These are phyloP conservation scores for Ophioderma brevispina DNA, from an alignment of 35 echinoderm and acorn worm genomes.

Conservation along the genomic window DNA sequence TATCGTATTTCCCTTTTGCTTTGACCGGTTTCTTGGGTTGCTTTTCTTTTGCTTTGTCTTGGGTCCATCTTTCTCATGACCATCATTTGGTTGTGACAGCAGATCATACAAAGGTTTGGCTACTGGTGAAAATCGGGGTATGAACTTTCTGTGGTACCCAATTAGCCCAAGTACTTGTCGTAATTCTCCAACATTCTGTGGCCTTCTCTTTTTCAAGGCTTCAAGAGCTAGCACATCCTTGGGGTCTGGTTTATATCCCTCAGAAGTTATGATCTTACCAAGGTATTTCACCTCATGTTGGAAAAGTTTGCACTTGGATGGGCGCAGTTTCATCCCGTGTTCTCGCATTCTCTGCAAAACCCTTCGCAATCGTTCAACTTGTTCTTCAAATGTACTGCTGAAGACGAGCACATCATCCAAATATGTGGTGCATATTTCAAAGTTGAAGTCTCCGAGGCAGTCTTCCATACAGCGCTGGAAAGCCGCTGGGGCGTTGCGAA, in stretches of 20 bases:
- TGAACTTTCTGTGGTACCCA: too few relatives aligned
- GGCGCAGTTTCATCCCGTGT: slow-evolving; percentile 39
- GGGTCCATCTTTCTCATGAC: too few relatives aligned
- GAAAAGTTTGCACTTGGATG: slow-evolving; percentile 59
- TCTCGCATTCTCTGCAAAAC: slow-evolving; percentile 26
- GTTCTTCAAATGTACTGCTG: slow-evolving; percentile 37
- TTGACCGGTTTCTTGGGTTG: too few relatives aligned
- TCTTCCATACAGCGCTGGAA: too few relatives aligned
- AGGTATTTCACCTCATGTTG: slow-evolving; percentile 28
- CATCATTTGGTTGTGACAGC: background rate
- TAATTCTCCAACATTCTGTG: too few relatives aligned
- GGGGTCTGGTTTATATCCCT: too few relatives aligned
- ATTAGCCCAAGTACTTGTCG: too few relatives aligned
- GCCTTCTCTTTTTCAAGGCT: too few relatives aligned
- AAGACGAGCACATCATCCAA: slow-evolving; percentile 59
- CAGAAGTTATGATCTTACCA: slow-evolving; percentile 46
- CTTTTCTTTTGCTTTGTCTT: background rate
- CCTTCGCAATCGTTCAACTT: slow-evolving; percentile 27
- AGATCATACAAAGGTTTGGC: slow-evolving; percentile 42
- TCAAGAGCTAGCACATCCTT: too few relatives aligned
- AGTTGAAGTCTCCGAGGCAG: too few relatives aligned
- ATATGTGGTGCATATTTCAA: too few relatives aligned
- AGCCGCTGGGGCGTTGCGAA: too few relatives aligned
- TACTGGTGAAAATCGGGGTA: slow-evolving; percentile 22
- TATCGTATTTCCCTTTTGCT: slow-evolving; percentile 3